Evolutionary conservation across 2,888 invertebrate species (phyloP), one percentile per base, ranked within the genome.

Genomic region (Neoascia interrupta): DNA sequence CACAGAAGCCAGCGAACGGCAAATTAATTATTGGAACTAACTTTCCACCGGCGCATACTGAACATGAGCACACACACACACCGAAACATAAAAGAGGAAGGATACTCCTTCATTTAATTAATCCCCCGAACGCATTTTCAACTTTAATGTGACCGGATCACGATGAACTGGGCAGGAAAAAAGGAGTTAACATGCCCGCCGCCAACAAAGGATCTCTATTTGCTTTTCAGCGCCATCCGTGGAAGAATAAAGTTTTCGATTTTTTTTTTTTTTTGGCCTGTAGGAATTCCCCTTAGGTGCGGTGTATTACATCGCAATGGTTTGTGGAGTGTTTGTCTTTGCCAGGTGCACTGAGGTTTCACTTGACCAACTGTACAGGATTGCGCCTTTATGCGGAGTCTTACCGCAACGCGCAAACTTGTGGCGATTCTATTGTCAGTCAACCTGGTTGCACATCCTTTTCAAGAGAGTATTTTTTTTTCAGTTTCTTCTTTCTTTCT

Each of bases 211-310:
- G 37, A 54, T 64, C 31, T 53, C 41, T 49, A 39, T 43, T 28
- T 34, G 34, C 18, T 21, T 39, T 26, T 18, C 43, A 43, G 28
- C 18, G 19, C 39, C 39, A 34, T 36, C 36, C n/a, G 31, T 3
- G 31, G 28, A 70, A 76, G 64, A 70, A 53, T 58, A 41, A 76
- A 72, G 76, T 72, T 76, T 64, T 41, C 43, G 39, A 41, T 68
- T 37, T 10, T 28, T 45, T 34, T 53, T 58, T 53, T 53, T 51
- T 31, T 18, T 19, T 31, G 5, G 34, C 45, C 11, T 63, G 45
- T 39, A n/a, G 31, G 8, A 4, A 64, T 66, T 72, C 70, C 72
- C 70, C 66, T 66, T 64, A 76, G 76, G 72, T 76, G 54, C 36
- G 47, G 51, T 43, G 56, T 26, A 58, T 64, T 60, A 47, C 58